phyloP scores from a whole-genome alignment of 2,113 vertebrate genomes.

The Pachypanchax playfairii region DNA sequence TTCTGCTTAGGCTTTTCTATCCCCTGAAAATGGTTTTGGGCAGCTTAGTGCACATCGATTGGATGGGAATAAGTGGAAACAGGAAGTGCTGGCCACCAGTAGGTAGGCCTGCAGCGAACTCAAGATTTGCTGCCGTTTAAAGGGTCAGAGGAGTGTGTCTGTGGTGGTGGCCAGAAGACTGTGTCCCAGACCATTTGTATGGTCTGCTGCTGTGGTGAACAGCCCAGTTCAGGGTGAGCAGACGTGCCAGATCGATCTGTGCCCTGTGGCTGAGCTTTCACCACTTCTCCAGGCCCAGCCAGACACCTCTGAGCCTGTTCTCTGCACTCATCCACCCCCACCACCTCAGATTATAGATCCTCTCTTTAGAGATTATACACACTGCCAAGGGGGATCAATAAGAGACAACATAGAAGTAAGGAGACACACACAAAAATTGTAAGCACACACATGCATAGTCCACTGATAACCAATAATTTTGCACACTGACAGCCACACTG shows the following conservation, averaged over 20 bases:
- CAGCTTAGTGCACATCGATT: conserved; percentile 69
- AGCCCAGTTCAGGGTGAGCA: conserved; percentile 38
- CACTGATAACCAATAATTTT: conserved; percentile 21
- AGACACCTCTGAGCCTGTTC: conserved; percentile 57
- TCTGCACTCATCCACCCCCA: conserved; percentile 36
- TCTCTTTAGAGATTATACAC: conserved; percentile 73
- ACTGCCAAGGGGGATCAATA: conserved; percentile 73
- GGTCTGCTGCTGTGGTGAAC: conserved; percentile 45
- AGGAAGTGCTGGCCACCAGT: conserved; percentile 42
- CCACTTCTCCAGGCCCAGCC: conserved; percentile 40
- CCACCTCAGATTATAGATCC: conserved; percentile 62
- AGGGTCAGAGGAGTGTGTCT: conserved; percentile 43
- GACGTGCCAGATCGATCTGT: conserved; percentile 67
- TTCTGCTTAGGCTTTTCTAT: conserved; percentile 58
- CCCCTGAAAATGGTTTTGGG: conserved; percentile 59
- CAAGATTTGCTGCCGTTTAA: conserved; percentile 34
- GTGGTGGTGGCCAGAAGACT: conserved; percentile 32
- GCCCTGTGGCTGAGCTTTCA: conserved; percentile 66
- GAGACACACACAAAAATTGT: conserved; percentile 25
- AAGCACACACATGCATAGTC: conserved; percentile 12
- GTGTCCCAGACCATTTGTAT: conserved; percentile 55
- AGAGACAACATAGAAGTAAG: conserved; percentile 45
- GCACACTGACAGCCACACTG: conserved; percentile 9
- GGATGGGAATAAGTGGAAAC: conserved; percentile 40
- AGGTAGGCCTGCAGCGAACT: conserved; percentile 50